Evolutionary conservation across 2,797 vertebrate species (phyloP).

Genomic region (Myotis daubentonii): DNA sequence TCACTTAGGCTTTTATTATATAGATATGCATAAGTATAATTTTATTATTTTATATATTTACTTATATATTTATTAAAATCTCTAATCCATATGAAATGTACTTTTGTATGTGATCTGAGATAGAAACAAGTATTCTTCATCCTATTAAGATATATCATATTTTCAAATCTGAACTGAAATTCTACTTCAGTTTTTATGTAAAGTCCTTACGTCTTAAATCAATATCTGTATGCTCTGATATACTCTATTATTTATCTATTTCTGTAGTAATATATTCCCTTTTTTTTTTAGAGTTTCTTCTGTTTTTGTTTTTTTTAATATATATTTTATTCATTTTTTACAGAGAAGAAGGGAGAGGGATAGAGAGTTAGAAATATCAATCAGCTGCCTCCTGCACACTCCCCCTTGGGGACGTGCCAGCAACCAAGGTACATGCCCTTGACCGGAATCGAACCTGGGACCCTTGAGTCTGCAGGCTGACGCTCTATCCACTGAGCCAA

Average conservation of each 20-base stretch:
- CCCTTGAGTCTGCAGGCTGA: too few relatives aligned
- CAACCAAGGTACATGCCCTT: too few relatives aligned
- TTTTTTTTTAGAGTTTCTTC: not conserved
- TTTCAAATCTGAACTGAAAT: slow-evolving; percentile 30
- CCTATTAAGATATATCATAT: not conserved
- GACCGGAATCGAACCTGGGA: too few relatives aligned
- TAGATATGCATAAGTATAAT: not conserved
- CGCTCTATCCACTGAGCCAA: too few relatives aligned
- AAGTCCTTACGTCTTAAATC: slow-evolving; percentile 1
- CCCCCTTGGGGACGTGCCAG: too few relatives aligned
- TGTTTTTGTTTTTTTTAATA: too few relatives aligned
- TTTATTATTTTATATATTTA: not conserved
- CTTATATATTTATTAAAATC: slow-evolving; percentile 34
- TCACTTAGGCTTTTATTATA: too few relatives aligned
- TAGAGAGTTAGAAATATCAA: too few relatives aligned
- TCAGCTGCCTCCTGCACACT: too few relatives aligned
- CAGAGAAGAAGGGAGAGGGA: too few relatives aligned
- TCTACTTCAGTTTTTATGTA: slow-evolving; percentile 9
- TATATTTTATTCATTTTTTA: too few relatives aligned
- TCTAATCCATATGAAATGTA: not conserved
- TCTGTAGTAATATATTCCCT: not conserved
- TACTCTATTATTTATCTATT: not conserved
- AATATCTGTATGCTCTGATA: not conserved
- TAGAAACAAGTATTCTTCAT: not conserved
- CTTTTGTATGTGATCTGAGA: not conserved